A percentile compares a stretch with the other conserved stretches of the same genome.
Evolutionary conservation across 2,113 vertebrate genomes (phyloP).

Genomic region (Crocuta crocuta): DNA sequence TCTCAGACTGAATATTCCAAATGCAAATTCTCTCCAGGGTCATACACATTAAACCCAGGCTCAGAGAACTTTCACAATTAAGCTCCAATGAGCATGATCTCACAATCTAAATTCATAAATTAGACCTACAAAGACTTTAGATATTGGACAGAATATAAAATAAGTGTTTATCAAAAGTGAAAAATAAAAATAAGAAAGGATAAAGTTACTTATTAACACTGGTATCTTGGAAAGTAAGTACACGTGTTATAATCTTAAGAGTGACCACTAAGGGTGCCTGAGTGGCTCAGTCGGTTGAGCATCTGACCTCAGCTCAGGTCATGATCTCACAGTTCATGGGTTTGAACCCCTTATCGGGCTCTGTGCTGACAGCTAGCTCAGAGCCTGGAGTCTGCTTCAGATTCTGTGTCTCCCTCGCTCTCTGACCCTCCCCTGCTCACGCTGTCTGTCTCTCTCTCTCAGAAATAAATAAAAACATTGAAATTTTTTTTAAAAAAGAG

Average conservation of each 20-base stretch:
- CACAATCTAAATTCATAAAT: conserved; percentile 4
- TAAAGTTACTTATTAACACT: background rate
- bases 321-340: too few relatives aligned
- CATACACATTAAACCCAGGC: background rate
- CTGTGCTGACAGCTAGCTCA: too few relatives aligned
- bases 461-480: too few relatives aligned
- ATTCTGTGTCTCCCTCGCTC: too few relatives aligned
- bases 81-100: background rate
- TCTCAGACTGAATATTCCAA: background rate
- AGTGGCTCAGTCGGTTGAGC: too few relatives aligned
- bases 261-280: background rate
- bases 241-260: background rate
- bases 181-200: background rate
- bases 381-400: too few relatives aligned
- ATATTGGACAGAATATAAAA: conserved; percentile 1
- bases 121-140: background rate
- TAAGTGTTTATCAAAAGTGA: background rate
- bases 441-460: too few relatives aligned
- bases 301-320: too few relatives aligned
- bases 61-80: conserved; percentile 30
- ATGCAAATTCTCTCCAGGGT: background rate
- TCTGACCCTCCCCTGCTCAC: too few relatives aligned
- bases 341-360: too few relatives aligned
- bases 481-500: too few relatives aligned
- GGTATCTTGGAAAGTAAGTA: conserved; percentile 7